These are phyloP conservation scores for Pedionomus torquatus DNA, from an alignment of 2,113 vertebrate species.

Conservation along the genomic window DNA sequence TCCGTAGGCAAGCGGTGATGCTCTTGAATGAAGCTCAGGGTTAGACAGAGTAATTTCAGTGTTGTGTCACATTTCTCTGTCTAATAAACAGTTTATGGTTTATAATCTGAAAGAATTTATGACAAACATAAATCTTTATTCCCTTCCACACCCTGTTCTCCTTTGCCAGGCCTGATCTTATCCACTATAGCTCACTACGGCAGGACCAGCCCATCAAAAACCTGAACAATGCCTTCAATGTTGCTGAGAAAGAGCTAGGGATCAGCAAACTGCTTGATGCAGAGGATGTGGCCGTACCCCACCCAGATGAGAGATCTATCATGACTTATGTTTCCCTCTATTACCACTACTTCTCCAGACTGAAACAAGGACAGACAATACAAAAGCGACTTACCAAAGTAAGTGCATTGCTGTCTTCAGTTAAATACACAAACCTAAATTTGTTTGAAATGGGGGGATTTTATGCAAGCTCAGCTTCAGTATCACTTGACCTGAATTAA, in stretches of 20 bases:
- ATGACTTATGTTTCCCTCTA: constrained; percentile 93
- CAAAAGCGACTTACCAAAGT: constrained; percentile 88
- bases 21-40: not conserved
- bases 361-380: constrained; percentile 84
- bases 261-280: constrained; percentile 88
- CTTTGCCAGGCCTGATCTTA: constrained; percentile 85
- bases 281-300: constrained; percentile 82
- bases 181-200: constrained; percentile 78
- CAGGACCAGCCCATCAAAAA: constrained; percentile 73
- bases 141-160: not conserved
- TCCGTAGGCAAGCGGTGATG: not conserved
- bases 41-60: not conserved
- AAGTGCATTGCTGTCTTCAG: not conserved
- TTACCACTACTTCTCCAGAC: constrained; percentile 88
- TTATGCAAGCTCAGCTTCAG: not conserved
- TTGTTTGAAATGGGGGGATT: not conserved
- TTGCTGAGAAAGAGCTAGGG: constrained; percentile 85
- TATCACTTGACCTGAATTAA: not conserved
- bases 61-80: not conserved
- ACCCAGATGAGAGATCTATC: constrained; percentile 89
- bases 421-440: not conserved
- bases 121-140: not conserved
- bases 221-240: constrained; percentile 80
- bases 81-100: not conserved
- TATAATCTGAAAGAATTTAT: not conserved